These are phyloP conservation scores for Siniperca chuatsi DNA, from an alignment of 2,113 vertebrate genomes.

Conservation along the genomic window DNA sequence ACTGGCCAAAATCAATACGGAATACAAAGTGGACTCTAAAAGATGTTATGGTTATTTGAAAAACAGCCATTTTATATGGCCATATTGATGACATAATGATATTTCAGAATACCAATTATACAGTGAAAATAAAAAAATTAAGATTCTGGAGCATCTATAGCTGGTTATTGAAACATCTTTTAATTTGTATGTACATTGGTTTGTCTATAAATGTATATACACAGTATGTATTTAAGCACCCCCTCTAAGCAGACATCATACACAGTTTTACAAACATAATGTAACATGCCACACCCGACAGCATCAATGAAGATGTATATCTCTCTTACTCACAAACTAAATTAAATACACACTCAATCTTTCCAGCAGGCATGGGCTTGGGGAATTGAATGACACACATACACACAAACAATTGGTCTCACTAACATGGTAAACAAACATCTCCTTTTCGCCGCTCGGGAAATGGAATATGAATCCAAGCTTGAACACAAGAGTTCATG, in stretches of 20 bases:
- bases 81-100: neutral
- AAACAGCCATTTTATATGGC: neutral
- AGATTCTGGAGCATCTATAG: neutral
- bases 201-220: neutral
- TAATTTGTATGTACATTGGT: neutral
- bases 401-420: conserved; percentile 8
- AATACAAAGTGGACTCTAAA: conserved; percentile 56
- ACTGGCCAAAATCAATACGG: conserved; percentile 53
- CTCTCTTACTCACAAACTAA: conserved; percentile 30
- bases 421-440: conserved; percentile 34
- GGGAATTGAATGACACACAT: conserved; percentile 27
- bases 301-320: conserved; percentile 38
- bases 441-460: conserved; percentile 13
- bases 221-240: neutral
- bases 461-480: conserved; percentile 56
- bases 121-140: neutral
- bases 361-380: neutral
- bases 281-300: conserved; percentile 32
- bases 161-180: neutral
- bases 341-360: conserved; percentile 28
- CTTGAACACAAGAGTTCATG: conserved; percentile 33
- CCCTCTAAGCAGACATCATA: neutral
- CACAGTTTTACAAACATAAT: conserved; percentile 20
- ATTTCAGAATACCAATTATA: conserved; percentile 1
- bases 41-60: neutral